Base-by-base conservation (phyloP, 1,140 invertebrate genomes). In the Mizuhopecten yessoensis region DNA sequence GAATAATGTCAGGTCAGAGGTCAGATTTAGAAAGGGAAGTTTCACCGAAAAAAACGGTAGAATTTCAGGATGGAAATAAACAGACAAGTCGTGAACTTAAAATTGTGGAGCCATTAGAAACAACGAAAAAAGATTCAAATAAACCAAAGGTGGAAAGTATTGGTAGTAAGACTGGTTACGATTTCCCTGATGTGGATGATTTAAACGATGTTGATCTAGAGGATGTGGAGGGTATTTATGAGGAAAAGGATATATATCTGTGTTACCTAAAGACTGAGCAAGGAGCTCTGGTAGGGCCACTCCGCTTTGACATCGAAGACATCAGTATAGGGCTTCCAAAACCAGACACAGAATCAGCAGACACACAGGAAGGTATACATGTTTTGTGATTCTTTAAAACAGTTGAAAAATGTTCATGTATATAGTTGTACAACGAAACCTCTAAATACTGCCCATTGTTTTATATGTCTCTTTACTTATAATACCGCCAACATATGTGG, bases 301-400 rank as follows among this genome's bases (percentile, higher is more conserved):
- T 96, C n/a, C 92, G 90, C 88, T 89, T 96, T 33, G 95, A 96
- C 88, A 95, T 96, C 57, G 93, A 96, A 86, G 94, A 95, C 90
- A 92, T 95, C 34, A 91, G 93, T 87, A 89, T 95, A 39, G 95
- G 95, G 87, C 90, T 96, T 36, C 94, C 94, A 13, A 93, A 91
- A n/a, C 33, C 89, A 36, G 90, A 90, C 15, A 90, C 33, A 86
- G 57, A 89, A 89, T 15, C 75, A 87, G 34, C 23, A 42, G 87
- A 75, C 9, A 29, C 57, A 75, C 57, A 75, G n/a, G 57, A 75
- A 75, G 57, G 57, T 75, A 75, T 75, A n/a, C 42, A 45, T 45
- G 5, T 39, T 39, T 13, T 39, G 36, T 5, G 20, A 49, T 49
- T 49, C 20, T 49, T 49, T n/a, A n/a, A n/a, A n/a, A n/a, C n/a